A percentile compares a stretch with the other conserved stretches of the same genome.
Conservation (phyloP, 2,797 vertebrate species). For the Sylvia borin region DNA sequence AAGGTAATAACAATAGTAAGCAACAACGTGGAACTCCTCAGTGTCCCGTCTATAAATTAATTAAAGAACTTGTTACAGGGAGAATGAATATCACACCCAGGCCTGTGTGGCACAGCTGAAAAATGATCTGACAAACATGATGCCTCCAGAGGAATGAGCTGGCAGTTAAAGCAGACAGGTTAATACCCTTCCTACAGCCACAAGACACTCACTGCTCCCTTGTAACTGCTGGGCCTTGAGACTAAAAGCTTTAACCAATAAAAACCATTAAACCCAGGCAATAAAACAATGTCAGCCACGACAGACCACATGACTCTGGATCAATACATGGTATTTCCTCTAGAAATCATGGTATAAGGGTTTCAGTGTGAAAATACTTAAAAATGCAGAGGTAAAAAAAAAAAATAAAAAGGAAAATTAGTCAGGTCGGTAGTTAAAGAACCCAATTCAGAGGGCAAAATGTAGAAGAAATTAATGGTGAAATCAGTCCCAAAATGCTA, state of each 20-base stretch:
- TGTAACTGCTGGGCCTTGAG: background rate
- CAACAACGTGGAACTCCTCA: background rate
- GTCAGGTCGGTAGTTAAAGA: background rate
- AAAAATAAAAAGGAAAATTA: background rate
- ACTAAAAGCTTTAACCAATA: constrained; percentile 63
- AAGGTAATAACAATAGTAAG: background rate
- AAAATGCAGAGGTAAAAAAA: background rate
- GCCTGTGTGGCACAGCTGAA: constrained; percentile 53
- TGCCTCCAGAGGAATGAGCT: constrained; percentile 61
- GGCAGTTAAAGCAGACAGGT: constrained; percentile 63
- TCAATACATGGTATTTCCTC: constrained; percentile 25
- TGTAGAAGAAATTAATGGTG: background rate
- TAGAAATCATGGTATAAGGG: background rate
- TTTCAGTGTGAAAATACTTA: background rate
- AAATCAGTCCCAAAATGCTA: background rate
- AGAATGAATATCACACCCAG: constrained; percentile 24
- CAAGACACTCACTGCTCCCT: constrained; percentile 37
- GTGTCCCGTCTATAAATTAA: constrained; percentile 3
- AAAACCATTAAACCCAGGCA: constrained; percentile 50
- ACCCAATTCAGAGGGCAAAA: background rate
- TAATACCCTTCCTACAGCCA: constrained; percentile 58
- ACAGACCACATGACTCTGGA: background rate
- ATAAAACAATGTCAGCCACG: constrained; percentile 55
- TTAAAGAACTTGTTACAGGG: constrained; percentile 15
- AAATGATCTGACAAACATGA: constrained; percentile 75